Conservation (phyloP, 2,113 vertebrate species). For the Mixornis gularis region DNA sequence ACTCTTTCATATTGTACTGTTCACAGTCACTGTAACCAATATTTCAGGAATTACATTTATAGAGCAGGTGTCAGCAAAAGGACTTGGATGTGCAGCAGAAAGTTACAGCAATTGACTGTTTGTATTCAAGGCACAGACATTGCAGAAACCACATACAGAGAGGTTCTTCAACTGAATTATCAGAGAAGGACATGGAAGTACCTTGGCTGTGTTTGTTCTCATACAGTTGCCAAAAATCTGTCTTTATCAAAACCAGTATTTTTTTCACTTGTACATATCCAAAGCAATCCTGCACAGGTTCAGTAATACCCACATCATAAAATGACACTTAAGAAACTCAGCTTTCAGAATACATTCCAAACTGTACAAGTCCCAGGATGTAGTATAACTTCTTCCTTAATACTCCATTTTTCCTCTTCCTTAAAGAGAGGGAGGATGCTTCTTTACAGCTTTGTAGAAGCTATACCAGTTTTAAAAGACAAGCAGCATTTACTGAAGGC, state of each 20-base stretch:
- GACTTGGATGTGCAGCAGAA: neutral
- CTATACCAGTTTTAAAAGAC: neutral
- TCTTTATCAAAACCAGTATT: neutral
- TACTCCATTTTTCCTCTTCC: neutral
- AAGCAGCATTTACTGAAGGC: neutral
- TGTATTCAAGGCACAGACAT: neutral
- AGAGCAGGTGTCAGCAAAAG: neutral
- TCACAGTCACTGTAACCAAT: neutral
- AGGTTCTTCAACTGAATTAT: neutral
- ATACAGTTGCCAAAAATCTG: neutral
- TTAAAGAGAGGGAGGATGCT: neutral
- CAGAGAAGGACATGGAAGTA: neutral
- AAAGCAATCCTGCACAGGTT: neutral
- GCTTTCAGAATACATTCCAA: neutral
- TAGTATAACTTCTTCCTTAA: neutral
- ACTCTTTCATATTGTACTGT: neutral
- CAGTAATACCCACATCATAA: neutral
- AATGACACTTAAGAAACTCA: fast-evolving
- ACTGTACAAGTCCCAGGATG: fast-evolving
- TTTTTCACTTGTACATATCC: neutral
- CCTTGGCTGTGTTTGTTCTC: neutral
- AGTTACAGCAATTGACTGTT: neutral
- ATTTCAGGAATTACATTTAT: neutral
- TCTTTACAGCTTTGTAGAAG: neutral
- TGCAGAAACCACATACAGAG: neutral